Percentiles rank a stretch among this genome's conserved stretches.
Evolutionary conservation across 2,888 invertebrate genomes (phyloP).

Genomic region (Chrysina gloriosa): DNA sequence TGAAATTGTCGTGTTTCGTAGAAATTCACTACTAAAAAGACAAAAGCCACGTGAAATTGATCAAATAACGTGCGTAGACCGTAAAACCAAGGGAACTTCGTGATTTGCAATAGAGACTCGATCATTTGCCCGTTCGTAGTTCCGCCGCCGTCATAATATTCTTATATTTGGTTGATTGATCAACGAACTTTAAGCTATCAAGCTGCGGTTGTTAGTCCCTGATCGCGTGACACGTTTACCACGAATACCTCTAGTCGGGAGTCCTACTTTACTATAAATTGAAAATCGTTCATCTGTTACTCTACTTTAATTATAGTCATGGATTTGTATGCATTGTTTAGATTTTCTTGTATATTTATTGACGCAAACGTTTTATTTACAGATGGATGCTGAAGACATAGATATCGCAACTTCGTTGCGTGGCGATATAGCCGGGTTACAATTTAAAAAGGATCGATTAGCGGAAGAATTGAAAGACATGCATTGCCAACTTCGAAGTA

Average conservation of each 20-base stretch:
- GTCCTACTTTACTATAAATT: constrained; percentile 12
- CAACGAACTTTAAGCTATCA: constrained; percentile 31
- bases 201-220: constrained; percentile 25
- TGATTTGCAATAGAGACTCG: constrained; percentile 26
- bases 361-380: constrained; percentile 47
- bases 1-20: too few relatives aligned
- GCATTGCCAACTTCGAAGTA: constrained; percentile 76
- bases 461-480: constrained; percentile 75
- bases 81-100: constrained; percentile 21
- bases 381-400: constrained; percentile 70
- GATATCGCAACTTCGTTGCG: constrained; percentile 81
- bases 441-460: constrained; percentile 85
- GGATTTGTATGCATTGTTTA: constrained; percentile 36
- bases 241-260: constrained; percentile 3
- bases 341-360: neutral
- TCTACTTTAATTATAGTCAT: constrained; percentile 16
- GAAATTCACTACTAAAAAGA: constrained; percentile 15
- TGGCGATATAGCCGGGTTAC: constrained; percentile 86
- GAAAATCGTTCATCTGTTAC: constrained; percentile 14
- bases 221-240: constrained; percentile 37
- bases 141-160: constrained; percentile 21
- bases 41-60: constrained; percentile 35
- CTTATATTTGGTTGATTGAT: constrained; percentile 42
- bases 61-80: constrained; percentile 42
- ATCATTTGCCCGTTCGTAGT: neutral